These are phyloP conservation scores for Zosterops pallidus DNA, from an alignment of 2,113 vertebrate species.

Conservation along the genomic window DNA sequence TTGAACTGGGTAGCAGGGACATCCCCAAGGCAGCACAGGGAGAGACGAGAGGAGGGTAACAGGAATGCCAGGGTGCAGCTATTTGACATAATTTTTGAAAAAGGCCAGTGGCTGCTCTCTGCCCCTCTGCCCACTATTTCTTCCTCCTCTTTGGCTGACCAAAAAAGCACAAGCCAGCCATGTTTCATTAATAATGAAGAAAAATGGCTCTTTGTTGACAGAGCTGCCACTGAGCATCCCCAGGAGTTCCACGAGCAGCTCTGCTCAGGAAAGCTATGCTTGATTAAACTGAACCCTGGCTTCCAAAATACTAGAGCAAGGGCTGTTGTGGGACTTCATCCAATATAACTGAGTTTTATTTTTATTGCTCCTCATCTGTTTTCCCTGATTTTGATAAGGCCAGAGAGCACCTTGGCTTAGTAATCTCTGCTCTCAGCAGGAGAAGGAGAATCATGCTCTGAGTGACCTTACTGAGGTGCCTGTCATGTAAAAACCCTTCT, in stretches of 20 bases:
- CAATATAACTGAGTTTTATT: background rate
- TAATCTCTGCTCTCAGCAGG: background rate
- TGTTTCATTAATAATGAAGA: background rate
- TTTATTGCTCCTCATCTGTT: background rate
- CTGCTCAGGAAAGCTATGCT: background rate
- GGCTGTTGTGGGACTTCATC: background rate
- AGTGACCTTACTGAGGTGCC: background rate
- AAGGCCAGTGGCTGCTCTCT: background rate
- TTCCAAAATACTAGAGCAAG: background rate
- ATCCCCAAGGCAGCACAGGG: background rate
- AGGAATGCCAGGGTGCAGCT: background rate
- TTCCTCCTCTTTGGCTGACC: background rate
- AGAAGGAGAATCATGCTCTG: accelerated
- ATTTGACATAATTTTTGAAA: background rate
- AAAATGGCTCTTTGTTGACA: background rate
- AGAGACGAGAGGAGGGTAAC: background rate
- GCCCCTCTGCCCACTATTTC: background rate
- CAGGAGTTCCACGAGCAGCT: background rate
- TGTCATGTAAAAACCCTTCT: background rate
- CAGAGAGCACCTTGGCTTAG: background rate
- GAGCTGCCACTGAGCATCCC: background rate
- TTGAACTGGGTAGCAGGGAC: accelerated
- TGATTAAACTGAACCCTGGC: background rate
- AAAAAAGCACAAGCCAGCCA: background rate
- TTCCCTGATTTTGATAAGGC: background rate